These are phyloP conservation scores for Scrobipalpa atriplicella DNA, from an alignment of 2,888 invertebrate species.

Conservation along the genomic window DNA sequence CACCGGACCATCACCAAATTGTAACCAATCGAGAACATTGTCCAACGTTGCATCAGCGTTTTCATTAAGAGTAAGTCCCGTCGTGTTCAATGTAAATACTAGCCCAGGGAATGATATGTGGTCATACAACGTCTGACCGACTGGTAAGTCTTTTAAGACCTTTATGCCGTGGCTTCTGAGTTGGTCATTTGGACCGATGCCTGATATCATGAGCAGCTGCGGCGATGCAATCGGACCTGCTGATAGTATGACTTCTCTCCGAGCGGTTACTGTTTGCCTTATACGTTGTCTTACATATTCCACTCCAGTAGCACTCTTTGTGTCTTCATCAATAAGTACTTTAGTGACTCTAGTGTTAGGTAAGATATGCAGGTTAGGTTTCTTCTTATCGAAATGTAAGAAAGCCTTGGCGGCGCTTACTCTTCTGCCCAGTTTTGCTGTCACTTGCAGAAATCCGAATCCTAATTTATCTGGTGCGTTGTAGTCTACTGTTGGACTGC, in stretches of 20 bases:
- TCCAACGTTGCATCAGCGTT: constrained; percentile 45
- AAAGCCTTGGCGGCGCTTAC: constrained; percentile 84
- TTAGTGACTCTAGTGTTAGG: constrained; percentile 80
- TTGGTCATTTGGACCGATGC: constrained; percentile 85
- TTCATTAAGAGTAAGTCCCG: constrained; percentile 53
- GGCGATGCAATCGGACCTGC: constrained; percentile 92
- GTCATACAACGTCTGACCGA: constrained; percentile 85
- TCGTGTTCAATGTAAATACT: constrained; percentile 82
- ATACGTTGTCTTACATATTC: constrained; percentile 72
- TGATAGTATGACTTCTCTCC: constrained; percentile 87
- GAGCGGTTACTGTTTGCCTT: constrained; percentile 74
- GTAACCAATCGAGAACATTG: constrained; percentile 52
- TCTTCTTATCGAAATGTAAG: constrained; percentile 75
- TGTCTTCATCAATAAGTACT: constrained; percentile 75
- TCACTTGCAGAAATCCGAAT: constrained; percentile 84
- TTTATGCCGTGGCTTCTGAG: constrained; percentile 78
- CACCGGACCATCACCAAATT: constrained; percentile 69
- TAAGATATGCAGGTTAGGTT: constrained; percentile 82
- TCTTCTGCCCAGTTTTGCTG: constrained; percentile 82
- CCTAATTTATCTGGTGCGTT: constrained; percentile 83
- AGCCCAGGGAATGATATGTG: constrained; percentile 85
- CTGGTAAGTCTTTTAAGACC: constrained; percentile 82
- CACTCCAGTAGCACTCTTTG: constrained; percentile 80
- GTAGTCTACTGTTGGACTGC: constrained; percentile 85
- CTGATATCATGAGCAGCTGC: constrained; percentile 91